Evolutionary conservation across 1,140 invertebrate species (phyloP), one percentile per base, ranked within the genome.

Genomic region (Lordiphosa mommai): DNA sequence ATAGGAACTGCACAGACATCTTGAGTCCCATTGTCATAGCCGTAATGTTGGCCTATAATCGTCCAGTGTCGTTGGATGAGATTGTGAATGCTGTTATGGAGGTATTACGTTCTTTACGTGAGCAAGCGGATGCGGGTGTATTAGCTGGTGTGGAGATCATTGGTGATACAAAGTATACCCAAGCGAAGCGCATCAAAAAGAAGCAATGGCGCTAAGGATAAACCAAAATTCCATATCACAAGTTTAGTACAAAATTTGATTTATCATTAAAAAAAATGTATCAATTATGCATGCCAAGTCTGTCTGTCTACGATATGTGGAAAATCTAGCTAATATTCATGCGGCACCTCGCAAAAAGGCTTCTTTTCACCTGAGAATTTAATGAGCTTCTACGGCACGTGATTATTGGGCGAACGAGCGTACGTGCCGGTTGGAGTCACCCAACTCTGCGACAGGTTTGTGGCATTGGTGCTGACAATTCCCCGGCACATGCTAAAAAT

Each of bases 1-100:
- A 70, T 0, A 29, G 51, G 0, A 51, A 79, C 2, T 60, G 55
- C 12, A 74, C 61, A 16, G 61, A 59, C 5, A 66, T 79, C 30
- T 17, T 74, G 2, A 16, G 56, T 8, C 74, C 74, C 9, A 43
- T 79, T 7, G 61, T 79, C 14, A 59, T 68, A 33, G 74, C 74
- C n/a, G 70, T 79, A 1, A 73, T 79, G 70, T 17, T 74, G 3
- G 41, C 56, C 30, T 61, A 74, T 23, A 72, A 72, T 20, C 71
- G 67, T 30, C 74, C 76, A 0, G 56, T 79, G 1, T 52, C 65
- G 1, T 10, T 82, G 32, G 74, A 79, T 33, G 76, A 82, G 12
- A 79, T 79, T 20, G 50, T 55, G 16, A 65, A 82, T 13, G 56
- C 43, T 4, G 37, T 79, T 3, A 41, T 43, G 4, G 36, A 34